Base-by-base conservation (phyloP, 1,140 invertebrate genomes). In the Heterodera schachtii region DNA sequence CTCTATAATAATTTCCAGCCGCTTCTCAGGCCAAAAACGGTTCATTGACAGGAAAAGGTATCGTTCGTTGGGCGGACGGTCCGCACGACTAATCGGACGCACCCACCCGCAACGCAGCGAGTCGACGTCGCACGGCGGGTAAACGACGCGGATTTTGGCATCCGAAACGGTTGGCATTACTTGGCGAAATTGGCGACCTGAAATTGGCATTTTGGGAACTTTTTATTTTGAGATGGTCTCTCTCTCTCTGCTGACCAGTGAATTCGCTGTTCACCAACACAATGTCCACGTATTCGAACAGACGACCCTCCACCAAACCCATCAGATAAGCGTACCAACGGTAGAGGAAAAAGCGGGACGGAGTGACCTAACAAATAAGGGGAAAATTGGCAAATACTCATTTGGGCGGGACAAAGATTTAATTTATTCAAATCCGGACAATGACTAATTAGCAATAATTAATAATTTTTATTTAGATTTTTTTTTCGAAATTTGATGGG, bases 261-360 rank as follows among this genome's bases (percentile, higher is more conserved):
- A 89, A 89, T 43, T 89, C 88, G 52, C 86, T 88, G 80, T 89
- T 89, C 57, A 89, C 89, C 81, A 89, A 86, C 47, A 89, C 85
- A n/a, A 85, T 75, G 77, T 89, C 88, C 44, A 85, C 86, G 41
- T 84, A 69, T 64, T 84, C 81, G 80, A 82, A 89, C 41, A 89
- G 81, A 11, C 80, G 60, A 43, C 81, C 87, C 69, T 89, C 88
- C 66, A 89, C 81, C n/a, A 89, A 76, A 67, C 87, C 84, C 74
- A 89, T 88, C 11, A 88, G 66, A 47, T 78, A 79, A 3, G 89
- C 87, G 70, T 89, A 89, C 88, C 88, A 89, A 71, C 87, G 87
- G 74, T 89, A 89, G 19, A 89, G 82, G 81, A 89, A 89, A 67
- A 89, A 90, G n/a, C 88, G 83, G n/a, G 84, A 83, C 13, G 88